phyloP scores from a whole-genome alignment of 2,113 vertebrate species.

The Castor canadensis region DNA sequence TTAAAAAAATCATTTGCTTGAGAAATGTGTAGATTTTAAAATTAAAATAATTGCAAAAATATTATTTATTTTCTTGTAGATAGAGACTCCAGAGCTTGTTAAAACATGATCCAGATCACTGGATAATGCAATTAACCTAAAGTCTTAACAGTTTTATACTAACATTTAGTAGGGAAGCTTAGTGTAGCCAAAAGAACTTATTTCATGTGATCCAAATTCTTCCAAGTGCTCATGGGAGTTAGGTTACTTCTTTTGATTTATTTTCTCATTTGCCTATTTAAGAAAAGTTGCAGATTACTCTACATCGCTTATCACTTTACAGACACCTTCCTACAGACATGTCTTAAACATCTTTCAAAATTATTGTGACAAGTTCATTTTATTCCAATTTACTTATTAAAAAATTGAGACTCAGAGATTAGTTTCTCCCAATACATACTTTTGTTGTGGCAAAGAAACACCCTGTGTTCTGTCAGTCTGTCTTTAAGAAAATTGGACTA shows the following conservation, averaged over 20 bases:
- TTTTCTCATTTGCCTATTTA: not conserved
- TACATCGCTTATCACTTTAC: not conserved
- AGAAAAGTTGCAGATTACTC: not conserved
- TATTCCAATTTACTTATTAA: not conserved
- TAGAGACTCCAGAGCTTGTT: not conserved
- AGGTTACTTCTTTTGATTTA: not conserved
- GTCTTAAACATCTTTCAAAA: not conserved
- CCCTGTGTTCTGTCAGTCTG: not conserved
- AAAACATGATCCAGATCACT: rapidly evolving
- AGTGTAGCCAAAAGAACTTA: not conserved
- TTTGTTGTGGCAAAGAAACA: not conserved
- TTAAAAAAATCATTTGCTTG: not conserved
- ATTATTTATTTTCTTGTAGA: not conserved
- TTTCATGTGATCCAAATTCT: not conserved
- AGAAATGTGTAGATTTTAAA: not conserved
- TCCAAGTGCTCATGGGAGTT: not conserved
- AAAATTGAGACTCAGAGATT: not conserved
- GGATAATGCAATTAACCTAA: slow-evolving; percentile 12
- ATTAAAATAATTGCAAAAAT: not conserved
- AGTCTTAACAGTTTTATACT: slow-evolving; percentile 2
- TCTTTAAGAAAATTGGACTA: not conserved
- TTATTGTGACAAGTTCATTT: not conserved
- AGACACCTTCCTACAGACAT: not conserved
- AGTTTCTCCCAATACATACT: not conserved
- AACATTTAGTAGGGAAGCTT: slow-evolving; percentile 11